Base-by-base conservation (phyloP, 2,113 vertebrate genomes). In the Eubucco bourcierii region DNA sequence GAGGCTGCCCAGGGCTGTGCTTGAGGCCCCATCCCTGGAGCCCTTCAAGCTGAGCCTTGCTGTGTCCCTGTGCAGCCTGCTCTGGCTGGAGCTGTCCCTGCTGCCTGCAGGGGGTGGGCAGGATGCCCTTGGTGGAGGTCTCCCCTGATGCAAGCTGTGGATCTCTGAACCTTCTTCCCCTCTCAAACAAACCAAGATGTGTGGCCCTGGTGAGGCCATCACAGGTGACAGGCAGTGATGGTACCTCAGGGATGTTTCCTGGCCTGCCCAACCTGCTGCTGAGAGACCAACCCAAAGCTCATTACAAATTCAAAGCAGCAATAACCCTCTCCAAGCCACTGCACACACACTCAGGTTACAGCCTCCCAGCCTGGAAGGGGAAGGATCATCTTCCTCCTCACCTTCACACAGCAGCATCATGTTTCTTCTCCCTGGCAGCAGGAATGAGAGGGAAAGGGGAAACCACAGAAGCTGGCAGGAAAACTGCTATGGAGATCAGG, bases 221-320 rank as follows among this genome's bases (percentile, higher is more conserved):
- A 39, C 18, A 39, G 66, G 87, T 20, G 8, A 6, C 4, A 4
- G 71, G 34, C 60, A 94, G 77, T 4, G 0, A 12, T 29, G 71
- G 61, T 44, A 70, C 76, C 77, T 82, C 55, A 53, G 29, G 34
- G 46, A 55, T 67, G 46, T 63, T 74, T 39, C 52, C 61, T 39
- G 78, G 77, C 47, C 61, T 59, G 87, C 77, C 66, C 66, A 64
- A 47, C 44, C 59, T 2, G 15, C 20, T 65, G 44, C 52, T 41
- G 46, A 93, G 56, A 27, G 31, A 47, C 50, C 24, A 66, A 33
- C 23, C 4, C 2, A 73, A 90, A 76, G 55, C 59, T 94, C 80
- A 84, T 95, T 91, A 85, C 53, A 92, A 84, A 93, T 93, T 94
- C 84, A 94, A 95, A 87, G 61, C 15, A 67, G 74, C 11, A 5